These are phyloP conservation scores for Antheraea mylitta DNA, from an alignment of 1,140 invertebrate species.

Conservation along the genomic window DNA sequence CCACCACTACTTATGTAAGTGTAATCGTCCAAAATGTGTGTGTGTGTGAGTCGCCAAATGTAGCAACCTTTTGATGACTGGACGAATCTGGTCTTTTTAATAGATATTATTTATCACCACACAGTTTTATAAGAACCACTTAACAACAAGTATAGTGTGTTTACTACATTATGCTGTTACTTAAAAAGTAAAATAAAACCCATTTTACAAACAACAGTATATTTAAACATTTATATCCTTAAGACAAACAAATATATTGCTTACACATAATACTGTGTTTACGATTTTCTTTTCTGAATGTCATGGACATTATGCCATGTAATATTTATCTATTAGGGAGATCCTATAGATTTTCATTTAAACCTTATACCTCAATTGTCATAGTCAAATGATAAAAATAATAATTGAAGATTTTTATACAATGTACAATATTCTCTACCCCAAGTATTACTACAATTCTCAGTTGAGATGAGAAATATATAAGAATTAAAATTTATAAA, in stretches of 20 bases:
- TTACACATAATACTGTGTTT: conserved; percentile 66
- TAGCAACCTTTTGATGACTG: too few species aligned
- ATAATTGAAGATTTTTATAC: neutral
- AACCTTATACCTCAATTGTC: neutral
- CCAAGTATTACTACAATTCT: too few species aligned
- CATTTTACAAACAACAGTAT: conserved; percentile 70
- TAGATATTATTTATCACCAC: too few species aligned
- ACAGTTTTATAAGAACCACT: too few species aligned
- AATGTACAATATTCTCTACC: neutral
- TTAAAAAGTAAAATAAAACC: conserved; percentile 22
- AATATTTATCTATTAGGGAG: neutral
- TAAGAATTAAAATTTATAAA: too few species aligned
- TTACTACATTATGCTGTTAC: too few species aligned
- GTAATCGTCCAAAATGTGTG: too few species aligned
- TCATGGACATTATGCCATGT: conserved; percentile 24
- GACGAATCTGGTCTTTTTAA: too few species aligned
- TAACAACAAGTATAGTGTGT: too few species aligned
- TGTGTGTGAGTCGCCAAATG: too few species aligned
- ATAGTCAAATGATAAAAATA: neutral
- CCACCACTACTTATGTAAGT: too few species aligned
- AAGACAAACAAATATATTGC: conserved; percentile 72
- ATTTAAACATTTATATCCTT: conserved; percentile 66
- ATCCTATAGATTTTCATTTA: neutral
- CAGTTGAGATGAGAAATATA: too few species aligned
- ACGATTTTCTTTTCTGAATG: conserved; percentile 41